Evolutionary conservation across 1,140 invertebrate species (phyloP), one percentile per base, ranked within the genome.

Genomic region (Holotrichia oblita): DNA sequence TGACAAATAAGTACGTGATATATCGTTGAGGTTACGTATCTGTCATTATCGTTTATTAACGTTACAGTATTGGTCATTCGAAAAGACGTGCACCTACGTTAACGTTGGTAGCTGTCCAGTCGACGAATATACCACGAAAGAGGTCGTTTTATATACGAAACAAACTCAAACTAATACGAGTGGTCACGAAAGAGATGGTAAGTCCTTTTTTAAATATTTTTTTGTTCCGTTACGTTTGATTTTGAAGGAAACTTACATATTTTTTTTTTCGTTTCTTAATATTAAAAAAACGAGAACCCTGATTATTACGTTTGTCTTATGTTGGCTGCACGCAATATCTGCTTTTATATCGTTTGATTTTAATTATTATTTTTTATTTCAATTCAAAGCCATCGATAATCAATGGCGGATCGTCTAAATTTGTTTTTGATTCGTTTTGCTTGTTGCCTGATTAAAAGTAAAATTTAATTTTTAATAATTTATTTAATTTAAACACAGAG

Each of bases 41-140:
- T 77, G 24, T 22, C n/a, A 7, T 40, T 14, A 76, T 79, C 40
- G 41, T 80, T 80, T 78, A 82, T 78, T 34, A 20, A 20, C 77
- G 79, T 80, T 83, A 79, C 59, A 87, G 85, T 84, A 81, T 84
- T 41, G 89, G 90, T 79, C 85, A 84, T 79, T 85, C 83, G 20
- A 92, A 91, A 84, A 94, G 93, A 85, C 91, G 91, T 77, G 87
- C 88, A 74, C 88, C 91, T 0, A 90, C 92, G 81, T 87, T 96
- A 61, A 93, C 91, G 82, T 91, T 97, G n/a, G 94, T 96, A 69
- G 94, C 93, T 80, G 96, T 98, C 42, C 96, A 97, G 81, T 93
- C 96, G 44, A 98, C 97, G 22, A 97, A 95, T 89, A 98, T 99
- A 88, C 95, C 96, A 48, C 97, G 0, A 96, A 96, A 87, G 97